phyloP scores from a whole-genome alignment of 2,113 vertebrate species.

The Lynx canadensis region DNA sequence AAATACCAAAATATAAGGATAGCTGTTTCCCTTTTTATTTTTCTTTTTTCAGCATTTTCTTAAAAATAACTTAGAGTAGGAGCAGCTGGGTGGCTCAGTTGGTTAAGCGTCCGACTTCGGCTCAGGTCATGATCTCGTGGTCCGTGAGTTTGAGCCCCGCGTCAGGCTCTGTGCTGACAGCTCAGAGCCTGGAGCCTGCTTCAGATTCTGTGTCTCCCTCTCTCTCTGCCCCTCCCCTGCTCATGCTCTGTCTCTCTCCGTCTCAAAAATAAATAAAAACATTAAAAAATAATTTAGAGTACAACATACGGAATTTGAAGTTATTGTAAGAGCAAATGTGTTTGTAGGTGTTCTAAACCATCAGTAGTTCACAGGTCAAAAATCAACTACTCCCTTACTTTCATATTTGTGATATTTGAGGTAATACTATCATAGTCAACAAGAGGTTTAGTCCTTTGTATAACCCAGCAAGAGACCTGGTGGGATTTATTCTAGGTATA shows the following conservation, averaged over 20 bases:
- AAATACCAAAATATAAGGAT: not conserved
- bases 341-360: not conserved
- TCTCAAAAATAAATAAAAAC: no score
- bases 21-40: not conserved
- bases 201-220: no score
- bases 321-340: not conserved
- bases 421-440: not conserved
- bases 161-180: no score
- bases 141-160: no score
- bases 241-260: no score
- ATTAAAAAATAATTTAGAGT: not conserved
- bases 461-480: not conserved
- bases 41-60: not conserved
- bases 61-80: not conserved
- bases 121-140: no score
- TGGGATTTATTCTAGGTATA: not conserved
- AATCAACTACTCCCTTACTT: not conserved
- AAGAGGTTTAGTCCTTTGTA: not conserved
- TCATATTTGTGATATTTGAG: not conserved
- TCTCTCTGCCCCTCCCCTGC: no score
- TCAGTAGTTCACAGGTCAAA: not conserved
- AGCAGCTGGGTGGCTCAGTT: no score
- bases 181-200: no score
- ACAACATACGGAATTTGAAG: not conserved
- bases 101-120: no score